Percentiles rank a stretch among this genome's conserved stretches.
phyloP scores from a whole-genome alignment of 2,888 invertebrate genomes.

The Cheilosia grossa region DNA sequence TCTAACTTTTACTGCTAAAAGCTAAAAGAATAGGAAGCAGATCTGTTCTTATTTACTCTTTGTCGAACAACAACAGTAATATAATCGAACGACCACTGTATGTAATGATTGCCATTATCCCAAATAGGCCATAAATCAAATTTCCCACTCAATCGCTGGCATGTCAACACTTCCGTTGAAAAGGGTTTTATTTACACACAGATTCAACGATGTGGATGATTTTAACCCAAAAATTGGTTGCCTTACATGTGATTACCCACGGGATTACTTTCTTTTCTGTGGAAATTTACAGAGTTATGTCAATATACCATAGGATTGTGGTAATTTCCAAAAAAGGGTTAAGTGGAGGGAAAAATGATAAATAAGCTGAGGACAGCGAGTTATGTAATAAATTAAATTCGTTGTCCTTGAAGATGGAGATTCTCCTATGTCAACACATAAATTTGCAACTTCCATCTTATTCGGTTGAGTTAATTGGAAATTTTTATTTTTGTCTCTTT shows the following conservation, averaged over 20 bases:
- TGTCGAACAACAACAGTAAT: not conserved
- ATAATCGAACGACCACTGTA: not conserved
- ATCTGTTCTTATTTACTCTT: slow-evolving; percentile 17
- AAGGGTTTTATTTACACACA: not conserved
- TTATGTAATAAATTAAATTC: slow-evolving; percentile 21
- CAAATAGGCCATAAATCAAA: too few relatives aligned
- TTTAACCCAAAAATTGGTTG: not conserved
- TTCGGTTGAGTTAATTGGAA: slow-evolving; percentile 2
- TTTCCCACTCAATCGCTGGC: too few relatives aligned
- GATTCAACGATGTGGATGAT: not conserved
- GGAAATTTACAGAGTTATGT: not conserved
- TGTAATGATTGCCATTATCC: slow-evolving; percentile 1
- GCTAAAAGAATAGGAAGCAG: slow-evolving; percentile 14
- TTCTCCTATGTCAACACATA: not conserved
- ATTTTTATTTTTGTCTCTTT: slow-evolving; percentile 1
- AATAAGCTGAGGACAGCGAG: not conserved
- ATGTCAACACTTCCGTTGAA: not conserved
- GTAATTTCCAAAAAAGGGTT: not conserved
- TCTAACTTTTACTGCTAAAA: not conserved
- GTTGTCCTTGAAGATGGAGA: not conserved
- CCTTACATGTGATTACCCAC: slow-evolving; percentile 7
- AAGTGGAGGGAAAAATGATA: slow-evolving; percentile 1
- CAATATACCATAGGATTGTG: not conserved
- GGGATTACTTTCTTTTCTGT: not conserved
- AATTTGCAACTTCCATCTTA: slow-evolving; percentile 13